A percentile compares a stretch with the other conserved stretches of the same genome.
Evolutionary conservation across 2,888 invertebrate species (phyloP).

Genomic region (Chrysodeixis includens): DNA sequence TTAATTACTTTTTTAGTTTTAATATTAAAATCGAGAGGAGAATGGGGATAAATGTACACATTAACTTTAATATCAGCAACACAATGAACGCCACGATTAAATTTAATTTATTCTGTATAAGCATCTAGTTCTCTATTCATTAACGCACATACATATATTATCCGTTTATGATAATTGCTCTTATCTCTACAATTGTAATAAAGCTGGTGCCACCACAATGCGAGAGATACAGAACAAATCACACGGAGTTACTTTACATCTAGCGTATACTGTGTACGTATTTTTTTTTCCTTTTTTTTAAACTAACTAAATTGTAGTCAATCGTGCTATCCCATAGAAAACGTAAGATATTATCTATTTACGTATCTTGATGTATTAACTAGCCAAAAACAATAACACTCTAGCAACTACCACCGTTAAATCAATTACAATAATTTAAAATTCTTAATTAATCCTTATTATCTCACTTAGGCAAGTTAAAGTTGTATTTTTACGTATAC

Average conservation of each 20-base stretch:
- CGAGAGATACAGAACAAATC: conserved; percentile 63
- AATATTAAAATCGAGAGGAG: conserved; percentile 69
- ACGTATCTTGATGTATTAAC: conserved; percentile 81
- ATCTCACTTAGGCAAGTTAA: conserved; percentile 90
- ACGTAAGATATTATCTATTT: conserved; percentile 79
- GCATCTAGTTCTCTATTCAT: conserved; percentile 83
- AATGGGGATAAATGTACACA: conserved; percentile 66
- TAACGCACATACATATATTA: conserved; percentile 82
- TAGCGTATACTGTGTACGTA: conserved; percentile 89
- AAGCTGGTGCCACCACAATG: conserved; percentile 48
- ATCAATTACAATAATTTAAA: conserved; percentile 88
- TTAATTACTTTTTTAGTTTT: conserved; percentile 69
- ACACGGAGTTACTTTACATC: conserved; percentile 77
- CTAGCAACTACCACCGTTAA: conserved; percentile 86
- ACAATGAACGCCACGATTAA: conserved; percentile 74
- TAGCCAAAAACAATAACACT: conserved; percentile 85
- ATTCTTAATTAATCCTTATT: conserved; percentile 85
- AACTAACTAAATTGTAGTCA: conserved; percentile 82
- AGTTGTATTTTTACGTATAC: conserved; percentile 89
- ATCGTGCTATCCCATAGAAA: conserved; percentile 76
- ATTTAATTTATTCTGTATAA: conserved; percentile 75
- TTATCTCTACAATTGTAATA: conserved; percentile 55
- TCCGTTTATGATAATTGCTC: conserved; percentile 60
- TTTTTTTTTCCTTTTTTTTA: conserved; percentile 76
- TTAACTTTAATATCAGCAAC: conserved; percentile 65